Evolutionary conservation across 1,140 invertebrate species (phyloP).

Genomic region (Wiebesia pumilae): DNA sequence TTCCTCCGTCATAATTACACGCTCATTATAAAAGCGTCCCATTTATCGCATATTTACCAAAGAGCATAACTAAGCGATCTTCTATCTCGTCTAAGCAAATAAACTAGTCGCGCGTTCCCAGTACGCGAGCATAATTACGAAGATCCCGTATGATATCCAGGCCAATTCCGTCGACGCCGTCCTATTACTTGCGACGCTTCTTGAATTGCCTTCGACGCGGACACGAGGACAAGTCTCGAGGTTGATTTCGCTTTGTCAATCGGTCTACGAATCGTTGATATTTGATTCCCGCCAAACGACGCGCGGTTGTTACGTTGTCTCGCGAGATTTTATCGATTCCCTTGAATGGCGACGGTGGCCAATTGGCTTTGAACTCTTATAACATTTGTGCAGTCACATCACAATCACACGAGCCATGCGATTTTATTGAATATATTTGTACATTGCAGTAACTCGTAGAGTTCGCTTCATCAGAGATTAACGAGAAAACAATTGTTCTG

Average conservation of each 20-base stretch:
- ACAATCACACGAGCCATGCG: neutral
- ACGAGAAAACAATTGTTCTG: neutral
- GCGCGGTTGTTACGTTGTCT: neutral
- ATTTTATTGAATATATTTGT: neutral
- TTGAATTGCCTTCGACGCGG: neutral
- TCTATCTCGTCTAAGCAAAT: neutral
- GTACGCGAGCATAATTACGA: no score
- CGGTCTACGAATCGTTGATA: neutral
- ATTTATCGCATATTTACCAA: neutral
- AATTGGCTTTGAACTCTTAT: conserved; percentile 13
- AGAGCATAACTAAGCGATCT: neutral
- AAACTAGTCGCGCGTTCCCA: no score
- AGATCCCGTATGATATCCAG: neutral
- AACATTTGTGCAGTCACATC: neutral
- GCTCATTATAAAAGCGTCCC: neutral
- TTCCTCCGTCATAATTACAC: neutral
- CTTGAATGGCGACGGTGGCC: neutral
- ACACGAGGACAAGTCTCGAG: neutral
- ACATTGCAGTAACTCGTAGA: neutral
- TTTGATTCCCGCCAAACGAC: neutral
- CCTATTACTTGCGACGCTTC: neutral
- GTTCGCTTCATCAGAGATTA: no score
- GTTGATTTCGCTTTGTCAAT: neutral
- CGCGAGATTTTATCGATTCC: neutral
- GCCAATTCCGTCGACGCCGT: neutral